Evolutionary conservation across 1,140 invertebrate genomes (phyloP).

Genomic region (Trypoxylus dichotomus): DNA sequence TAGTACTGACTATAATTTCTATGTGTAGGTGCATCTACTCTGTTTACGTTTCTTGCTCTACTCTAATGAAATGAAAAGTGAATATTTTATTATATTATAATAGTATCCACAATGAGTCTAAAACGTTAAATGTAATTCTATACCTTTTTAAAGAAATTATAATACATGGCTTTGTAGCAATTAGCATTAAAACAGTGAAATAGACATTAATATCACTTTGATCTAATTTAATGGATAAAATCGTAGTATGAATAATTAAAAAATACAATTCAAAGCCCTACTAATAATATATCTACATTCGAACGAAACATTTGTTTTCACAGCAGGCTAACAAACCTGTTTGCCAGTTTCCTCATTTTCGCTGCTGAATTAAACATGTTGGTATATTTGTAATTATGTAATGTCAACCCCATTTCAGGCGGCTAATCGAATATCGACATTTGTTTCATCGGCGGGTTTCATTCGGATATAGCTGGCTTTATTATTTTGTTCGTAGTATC

Average conservation of each 20-base stretch:
- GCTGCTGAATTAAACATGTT: constrained; percentile 5
- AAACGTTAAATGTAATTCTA: too few species aligned
- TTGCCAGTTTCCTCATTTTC: constrained; percentile 13
- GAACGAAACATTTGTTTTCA: neutral
- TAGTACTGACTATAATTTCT: too few species aligned
- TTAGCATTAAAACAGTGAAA: too few species aligned
- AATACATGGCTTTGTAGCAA: too few species aligned
- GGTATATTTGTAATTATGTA: constrained; percentile 8
- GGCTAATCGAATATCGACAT: constrained; percentile 5
- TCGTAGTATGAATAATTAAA: neutral
- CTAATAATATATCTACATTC: neutral
- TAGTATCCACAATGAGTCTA: too few species aligned
- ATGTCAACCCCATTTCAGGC: constrained; percentile 17
- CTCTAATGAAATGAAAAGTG: too few species aligned
- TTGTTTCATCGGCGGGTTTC: neutral
- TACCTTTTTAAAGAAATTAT: too few species aligned
- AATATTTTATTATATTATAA: too few species aligned
- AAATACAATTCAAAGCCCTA: neutral
- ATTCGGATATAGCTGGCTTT: constrained; percentile 4
- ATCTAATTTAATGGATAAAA: too few species aligned
- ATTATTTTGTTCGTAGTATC: neutral
- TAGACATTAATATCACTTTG: too few species aligned
- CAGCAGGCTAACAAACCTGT: neutral
- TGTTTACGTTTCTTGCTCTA: too few species aligned
- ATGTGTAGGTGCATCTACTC: too few species aligned